A percentile compares a stretch with the other conserved stretches of the same genome.
Conservation (phyloP, 1,140 invertebrate genomes). For the Aphelenchoides fujianensis region DNA sequence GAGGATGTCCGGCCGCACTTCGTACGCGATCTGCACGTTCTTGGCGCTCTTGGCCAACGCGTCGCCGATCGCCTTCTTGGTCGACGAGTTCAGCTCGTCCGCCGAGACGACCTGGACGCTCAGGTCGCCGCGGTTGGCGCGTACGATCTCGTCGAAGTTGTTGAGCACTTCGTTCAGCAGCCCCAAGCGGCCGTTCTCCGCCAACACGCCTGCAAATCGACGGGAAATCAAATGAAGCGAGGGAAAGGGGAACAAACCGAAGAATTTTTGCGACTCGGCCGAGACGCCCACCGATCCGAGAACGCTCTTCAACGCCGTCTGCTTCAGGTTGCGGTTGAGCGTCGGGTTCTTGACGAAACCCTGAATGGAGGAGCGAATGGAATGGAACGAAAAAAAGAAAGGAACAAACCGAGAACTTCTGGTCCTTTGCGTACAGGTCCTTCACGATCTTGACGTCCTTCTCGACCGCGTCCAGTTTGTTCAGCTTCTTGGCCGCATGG, state of each 20-base stretch:
- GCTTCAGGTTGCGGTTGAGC: conserved; percentile 76
- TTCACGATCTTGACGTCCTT: conserved; percentile 75
- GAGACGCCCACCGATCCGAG: conserved; percentile 66
- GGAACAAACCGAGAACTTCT: conserved; percentile 56
- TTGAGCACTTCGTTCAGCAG: conserved; percentile 77
- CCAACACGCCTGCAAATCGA: conserved; percentile 70
- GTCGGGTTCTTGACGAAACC: conserved; percentile 83
- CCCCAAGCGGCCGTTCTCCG: conserved; percentile 85
- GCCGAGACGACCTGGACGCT: conserved; percentile 84
- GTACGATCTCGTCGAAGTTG: conserved; percentile 84
- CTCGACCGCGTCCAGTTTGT: conserved; percentile 81
- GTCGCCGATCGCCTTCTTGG: conserved; percentile 44
- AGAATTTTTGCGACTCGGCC: conserved; percentile 74
- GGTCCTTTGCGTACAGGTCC: conserved; percentile 51
- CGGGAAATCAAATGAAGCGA: neutral
- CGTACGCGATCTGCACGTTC: conserved; percentile 52
- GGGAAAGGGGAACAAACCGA: conserved; percentile 66
- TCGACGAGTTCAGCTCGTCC: conserved; percentile 66
- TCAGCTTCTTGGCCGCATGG: conserved; percentile 86
- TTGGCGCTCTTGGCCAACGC: conserved; percentile 54
- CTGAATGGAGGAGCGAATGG: no score
- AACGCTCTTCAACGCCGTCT: conserved; percentile 66
- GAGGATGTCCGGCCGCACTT: conserved; percentile 79
- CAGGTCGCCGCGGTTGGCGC: conserved; percentile 82
- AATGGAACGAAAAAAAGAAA: conserved; percentile 20